Evolutionary conservation across 2,797 vertebrate genomes (phyloP), one percentile per base, ranked within the genome.

Genomic region (Arrhamphus sclerolepis): DNA sequence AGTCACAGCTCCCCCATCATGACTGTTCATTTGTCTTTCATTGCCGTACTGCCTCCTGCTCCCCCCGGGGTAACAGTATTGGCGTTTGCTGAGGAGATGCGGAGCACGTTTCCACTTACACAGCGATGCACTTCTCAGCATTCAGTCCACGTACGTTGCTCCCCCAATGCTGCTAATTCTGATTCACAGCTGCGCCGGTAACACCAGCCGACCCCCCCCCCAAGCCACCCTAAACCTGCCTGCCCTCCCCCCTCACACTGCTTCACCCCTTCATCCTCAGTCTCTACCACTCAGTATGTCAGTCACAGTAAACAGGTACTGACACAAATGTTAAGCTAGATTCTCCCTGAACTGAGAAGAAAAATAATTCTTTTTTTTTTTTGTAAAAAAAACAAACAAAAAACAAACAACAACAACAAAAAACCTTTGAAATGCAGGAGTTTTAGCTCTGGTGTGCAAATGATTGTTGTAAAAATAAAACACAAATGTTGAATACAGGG

Each of bases 151-250:
- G 72, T 58, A 0, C 3, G 6, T 1, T 3, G 4, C 52, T 46
- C 59, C 60, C 75, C 22, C 21, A n/a, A 46, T n/a, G 42, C 52
- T 26, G 50, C 75, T 77, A 64, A 75, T 84, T 84, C 75, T 61
- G 46, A 82, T 80, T 82, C 76, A 71, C 7, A 3, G 38, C 46
- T 3, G 11, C 49, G 1, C 10, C 8, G 44, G 50, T 17, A 51
- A 29, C 51, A 62, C 63, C 64, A 66, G 47, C 61, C 66, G 9
- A 24, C n/a, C n/a, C n/a, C n/a, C 54, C 63, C 42, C 52, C 34
- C n/a, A n/a, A n/a, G n/a, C n/a, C n/a, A n/a, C n/a, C n/a, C n/a
- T n/a, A n/a, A n/a, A n/a, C n/a, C n/a, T n/a, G n/a, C n/a, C 31
- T 38, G 8, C 56, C 7, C 41, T 2, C n/a, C 26, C 28, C 1